Evolutionary conservation across 1,140 invertebrate species (phyloP), one percentile per base, ranked within the genome.

Genomic region (Drosophila bipectinata): DNA sequence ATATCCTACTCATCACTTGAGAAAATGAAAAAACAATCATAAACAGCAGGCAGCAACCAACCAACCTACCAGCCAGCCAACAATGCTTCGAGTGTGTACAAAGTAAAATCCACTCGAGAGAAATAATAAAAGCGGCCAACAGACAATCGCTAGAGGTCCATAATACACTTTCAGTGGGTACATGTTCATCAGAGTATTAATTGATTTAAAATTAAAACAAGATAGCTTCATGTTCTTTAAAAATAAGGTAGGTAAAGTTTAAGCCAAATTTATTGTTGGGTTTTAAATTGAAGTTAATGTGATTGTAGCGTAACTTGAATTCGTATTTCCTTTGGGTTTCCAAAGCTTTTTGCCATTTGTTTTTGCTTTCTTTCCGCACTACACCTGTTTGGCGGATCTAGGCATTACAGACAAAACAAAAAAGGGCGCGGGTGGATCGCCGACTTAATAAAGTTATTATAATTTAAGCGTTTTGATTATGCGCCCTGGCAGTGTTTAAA

Each of bases 381-480:
- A 88, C 83, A 88, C 84, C 84, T 88, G 83, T 79, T 79, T 51
- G 21, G 28, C 28, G 60, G 44, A 58, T 58, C 77, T 75, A 66
- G 47, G 41, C 41, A 44, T 14, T 5, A 6, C 14, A 18, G n/a
- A 18, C 4, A 18, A 18, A 18, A 21, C 6, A 24, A 15, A 39
- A 61, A 83, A 62, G 68, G 64, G 48, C 51, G 56, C 45, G 44
- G 52, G 47, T 52, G 44, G 37, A 39, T 55, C 37, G 41, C 49
- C 47, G 81, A 61, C 83, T 88, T 88, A 88, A 88, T 88, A 88
- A 88, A 88, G 83, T 88, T 88, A 88, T 88, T 88, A 88, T 88
- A 88, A 88, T 89, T 88, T 88, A 88, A 88, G 83, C 83, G 84
- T 77, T 88, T 88, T 88, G 83, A 88, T 88, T 88, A 88, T 88